Conservation (phyloP, 2,888 invertebrate species). For the Arge pagana region DNA sequence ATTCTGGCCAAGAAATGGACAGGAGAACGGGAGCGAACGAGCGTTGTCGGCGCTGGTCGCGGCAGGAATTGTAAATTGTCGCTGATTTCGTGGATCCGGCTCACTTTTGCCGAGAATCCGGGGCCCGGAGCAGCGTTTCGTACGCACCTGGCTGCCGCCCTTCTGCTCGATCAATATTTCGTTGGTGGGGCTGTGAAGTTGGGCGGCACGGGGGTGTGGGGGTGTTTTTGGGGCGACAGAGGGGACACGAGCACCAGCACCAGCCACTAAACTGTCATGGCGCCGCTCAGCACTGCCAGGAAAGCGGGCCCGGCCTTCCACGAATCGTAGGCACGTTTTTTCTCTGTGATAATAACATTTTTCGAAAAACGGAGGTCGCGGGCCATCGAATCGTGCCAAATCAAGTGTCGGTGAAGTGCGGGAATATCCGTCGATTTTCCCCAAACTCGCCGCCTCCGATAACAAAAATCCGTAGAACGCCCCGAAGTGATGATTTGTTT, state of each 20-base stretch:
- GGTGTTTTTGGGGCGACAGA: constrained; percentile 27
- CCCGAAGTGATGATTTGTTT: too few species aligned
- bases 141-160: constrained; percentile 56
- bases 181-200: constrained; percentile 53
- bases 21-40: too few species aligned
- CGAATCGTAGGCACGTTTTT: constrained; percentile 23
- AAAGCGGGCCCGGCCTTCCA: constrained; percentile 43
- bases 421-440: too few species aligned
- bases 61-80: too few species aligned
- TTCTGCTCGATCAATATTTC: constrained; percentile 58
- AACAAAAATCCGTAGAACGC: too few species aligned
- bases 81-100: too few species aligned
- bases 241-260: constrained; percentile 31
- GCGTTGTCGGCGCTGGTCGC: too few species aligned
- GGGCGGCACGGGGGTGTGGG: constrained; percentile 36
- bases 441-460: too few species aligned
- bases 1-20: too few species aligned
- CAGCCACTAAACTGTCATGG: constrained; percentile 49
- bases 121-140: constrained; percentile 37
- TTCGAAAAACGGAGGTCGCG: constrained; percentile 5
- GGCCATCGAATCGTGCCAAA: neutral
- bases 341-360: constrained; percentile 31
- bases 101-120: too few species aligned
- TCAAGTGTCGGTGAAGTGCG: too few species aligned
- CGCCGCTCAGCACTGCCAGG: constrained; percentile 54